Evolutionary conservation across 2,888 invertebrate species (phyloP).

Genomic region (Zaprionus bogoriensis): DNA sequence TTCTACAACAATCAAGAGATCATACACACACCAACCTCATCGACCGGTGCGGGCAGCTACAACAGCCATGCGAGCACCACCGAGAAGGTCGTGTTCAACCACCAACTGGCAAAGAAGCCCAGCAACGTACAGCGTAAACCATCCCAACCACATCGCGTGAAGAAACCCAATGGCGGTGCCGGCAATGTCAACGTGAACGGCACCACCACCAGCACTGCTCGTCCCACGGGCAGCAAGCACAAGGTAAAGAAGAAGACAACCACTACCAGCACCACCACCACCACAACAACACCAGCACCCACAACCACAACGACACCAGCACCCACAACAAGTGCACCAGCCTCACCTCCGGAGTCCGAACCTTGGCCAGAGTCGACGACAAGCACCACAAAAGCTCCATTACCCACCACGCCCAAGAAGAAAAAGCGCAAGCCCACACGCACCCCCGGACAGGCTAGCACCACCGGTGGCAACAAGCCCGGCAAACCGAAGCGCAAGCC

Average conservation of each 20-base stretch:
- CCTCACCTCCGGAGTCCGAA: constrained; percentile 21
- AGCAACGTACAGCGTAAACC: constrained; percentile 59
- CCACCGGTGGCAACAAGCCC: constrained; percentile 16
- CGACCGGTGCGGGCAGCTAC: constrained; percentile 10
- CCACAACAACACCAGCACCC: constrained; percentile 8
- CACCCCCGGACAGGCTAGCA: constrained; percentile 48
- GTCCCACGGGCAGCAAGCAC: constrained; percentile 56
- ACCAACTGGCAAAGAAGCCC: constrained; percentile 63
- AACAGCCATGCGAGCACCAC: constrained; percentile 18
- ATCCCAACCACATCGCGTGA: constrained; percentile 64
- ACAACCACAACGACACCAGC: constrained; percentile 24
- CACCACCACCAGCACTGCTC: constrained; percentile 34
- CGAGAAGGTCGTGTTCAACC: constrained; percentile 38
- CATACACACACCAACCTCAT: constrained; percentile 61
- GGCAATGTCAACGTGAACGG: constrained; percentile 3
- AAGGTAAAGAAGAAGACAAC: constrained; percentile 77
- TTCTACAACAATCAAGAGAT: constrained; percentile 80
- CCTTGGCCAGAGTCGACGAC: constrained; percentile 24
- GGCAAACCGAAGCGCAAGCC: constrained; percentile 41
- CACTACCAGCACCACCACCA: constrained; percentile 26
- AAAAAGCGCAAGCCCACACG: constrained; percentile 79
- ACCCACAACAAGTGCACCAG: constrained; percentile 15
- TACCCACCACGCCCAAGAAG: constrained; percentile 61
- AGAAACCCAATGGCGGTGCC: constrained; percentile 63
- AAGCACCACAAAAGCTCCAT: constrained; percentile 25